Percentiles rank a stretch among this genome's conserved stretches.
Evolutionary conservation across 2,113 vertebrate species (phyloP).

Genomic region (Megaleporinus macrocephalus): DNA sequence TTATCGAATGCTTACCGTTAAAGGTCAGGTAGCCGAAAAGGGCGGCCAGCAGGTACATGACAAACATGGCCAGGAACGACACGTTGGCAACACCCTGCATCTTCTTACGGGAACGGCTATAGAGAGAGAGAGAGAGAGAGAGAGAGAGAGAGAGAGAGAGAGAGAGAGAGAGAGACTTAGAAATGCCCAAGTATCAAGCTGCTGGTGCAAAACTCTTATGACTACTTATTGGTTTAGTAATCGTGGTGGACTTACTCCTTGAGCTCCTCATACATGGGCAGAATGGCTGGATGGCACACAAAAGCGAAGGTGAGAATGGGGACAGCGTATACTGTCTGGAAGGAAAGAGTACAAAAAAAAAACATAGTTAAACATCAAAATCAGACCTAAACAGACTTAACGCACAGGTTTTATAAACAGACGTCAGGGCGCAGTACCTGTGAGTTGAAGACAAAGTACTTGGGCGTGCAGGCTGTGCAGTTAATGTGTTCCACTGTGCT

Average conservation of each 20-base stretch:
- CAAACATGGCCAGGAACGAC: conserved; percentile 95
- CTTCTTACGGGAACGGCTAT: conserved; percentile 88
- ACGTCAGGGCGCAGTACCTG: conserved; percentile 75
- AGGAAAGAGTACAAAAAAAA: not conserved
- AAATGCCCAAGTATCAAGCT: not conserved
- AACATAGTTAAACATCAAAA: not conserved
- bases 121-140: conserved; percentile 48
- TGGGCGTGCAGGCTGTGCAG: conserved; percentile 83
- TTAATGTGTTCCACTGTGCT: conserved; percentile 56
- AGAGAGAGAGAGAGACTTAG: not conserved
- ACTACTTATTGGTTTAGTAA: too few species aligned
- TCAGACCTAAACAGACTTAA: not conserved
- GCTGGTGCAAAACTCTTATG: not conserved
- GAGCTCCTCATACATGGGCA: conserved; percentile 97
- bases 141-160: not conserved
- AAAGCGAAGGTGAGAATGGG: conserved; percentile 97
- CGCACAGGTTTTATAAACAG: not conserved
- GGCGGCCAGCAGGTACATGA: conserved; percentile 96
- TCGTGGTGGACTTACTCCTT: conserved; percentile 83
- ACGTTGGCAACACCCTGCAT: conserved; percentile 97
- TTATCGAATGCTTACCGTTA: conserved; percentile 78
- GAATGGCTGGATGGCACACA: conserved; percentile 94
- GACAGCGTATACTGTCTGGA: conserved; percentile 93
- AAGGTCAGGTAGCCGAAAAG: conserved; percentile 98
- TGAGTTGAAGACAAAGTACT: conserved; percentile 92